Percentiles rank a stretch among this genome's conserved stretches.
Evolutionary conservation across 1,140 invertebrate genomes (phyloP).

Genomic region (Drosophila subpulchrella): DNA sequence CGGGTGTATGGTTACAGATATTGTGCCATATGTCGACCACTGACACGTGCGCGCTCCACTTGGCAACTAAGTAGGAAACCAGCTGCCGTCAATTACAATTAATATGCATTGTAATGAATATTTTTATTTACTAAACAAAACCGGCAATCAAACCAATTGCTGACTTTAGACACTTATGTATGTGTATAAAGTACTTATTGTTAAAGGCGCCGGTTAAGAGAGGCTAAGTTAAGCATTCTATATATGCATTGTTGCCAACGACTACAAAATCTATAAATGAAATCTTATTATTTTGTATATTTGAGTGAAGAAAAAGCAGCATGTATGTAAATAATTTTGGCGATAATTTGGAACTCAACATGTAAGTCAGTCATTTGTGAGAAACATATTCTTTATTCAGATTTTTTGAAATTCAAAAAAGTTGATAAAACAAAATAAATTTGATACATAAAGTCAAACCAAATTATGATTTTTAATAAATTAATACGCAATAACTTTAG

Average conservation of each 20-base stretch:
- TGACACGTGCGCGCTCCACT: slow-evolving; percentile 14
- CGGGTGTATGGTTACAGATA: background rate
- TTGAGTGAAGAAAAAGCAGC: too few species aligned
- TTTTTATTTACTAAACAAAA: slow-evolving; percentile 8
- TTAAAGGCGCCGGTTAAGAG: background rate
- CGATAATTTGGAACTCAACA: too few species aligned
- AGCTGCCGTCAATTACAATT: slow-evolving; percentile 9
- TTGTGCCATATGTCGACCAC: background rate
- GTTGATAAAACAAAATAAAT: too few species aligned
- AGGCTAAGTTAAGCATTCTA: background rate
- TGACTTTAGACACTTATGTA: background rate
- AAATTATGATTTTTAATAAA: too few species aligned
- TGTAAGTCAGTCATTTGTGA: too few species aligned
- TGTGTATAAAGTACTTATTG: too few species aligned
- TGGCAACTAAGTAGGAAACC: slow-evolving; percentile 1
- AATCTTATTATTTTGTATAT: background rate
- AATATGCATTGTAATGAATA: slow-evolving; percentile 5
- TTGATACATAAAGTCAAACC: too few species aligned
- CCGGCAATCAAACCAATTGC: slow-evolving; percentile 14
- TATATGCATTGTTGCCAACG: background rate
- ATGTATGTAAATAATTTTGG: too few species aligned
- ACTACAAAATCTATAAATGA: background rate
- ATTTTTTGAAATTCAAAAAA: too few species aligned
- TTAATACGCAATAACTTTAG: too few species aligned
- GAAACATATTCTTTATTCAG: too few species aligned